A percentile compares a stretch with the other conserved stretches of the same genome.
Conservation (phyloP, 2,113 vertebrate species). For the Mystacornis crossleyi region DNA sequence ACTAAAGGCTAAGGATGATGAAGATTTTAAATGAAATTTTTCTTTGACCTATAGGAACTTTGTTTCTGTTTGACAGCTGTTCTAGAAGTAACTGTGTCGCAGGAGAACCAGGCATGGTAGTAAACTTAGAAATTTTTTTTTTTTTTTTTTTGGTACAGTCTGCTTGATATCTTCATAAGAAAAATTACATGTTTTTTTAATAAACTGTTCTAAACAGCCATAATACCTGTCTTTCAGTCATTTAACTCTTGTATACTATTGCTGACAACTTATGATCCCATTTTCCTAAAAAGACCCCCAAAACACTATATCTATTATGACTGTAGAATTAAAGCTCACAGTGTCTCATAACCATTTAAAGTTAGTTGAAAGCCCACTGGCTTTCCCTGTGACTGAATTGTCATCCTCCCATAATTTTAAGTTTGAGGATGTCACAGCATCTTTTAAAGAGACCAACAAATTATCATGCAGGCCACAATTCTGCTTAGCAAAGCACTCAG, state of each 20-base stretch:
- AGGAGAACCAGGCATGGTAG: neutral
- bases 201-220: neutral
- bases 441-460: slow-evolving; percentile 6
- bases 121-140: neutral
- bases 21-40: neutral
- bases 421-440: neutral
- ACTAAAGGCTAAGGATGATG: neutral
- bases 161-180: neutral
- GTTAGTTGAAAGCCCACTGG: neutral
- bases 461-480: slow-evolving; percentile 21
- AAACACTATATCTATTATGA: neutral
- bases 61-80: neutral
- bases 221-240: neutral
- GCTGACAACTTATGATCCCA: neutral
- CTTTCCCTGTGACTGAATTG: neutral
- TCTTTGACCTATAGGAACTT: neutral
- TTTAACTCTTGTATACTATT: neutral
- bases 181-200: neutral
- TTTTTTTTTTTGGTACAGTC: neutral
- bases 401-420: neutral
- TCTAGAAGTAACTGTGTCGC: neutral
- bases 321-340: neutral
- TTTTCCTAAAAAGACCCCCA: neutral
- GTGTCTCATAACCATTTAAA: neutral
- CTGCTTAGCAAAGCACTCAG: neutral